A percentile compares a stretch with the other conserved stretches of the same genome.
Conservation (phyloP, 2,113 vertebrate genomes). For the Zapus hudsonius region DNA sequence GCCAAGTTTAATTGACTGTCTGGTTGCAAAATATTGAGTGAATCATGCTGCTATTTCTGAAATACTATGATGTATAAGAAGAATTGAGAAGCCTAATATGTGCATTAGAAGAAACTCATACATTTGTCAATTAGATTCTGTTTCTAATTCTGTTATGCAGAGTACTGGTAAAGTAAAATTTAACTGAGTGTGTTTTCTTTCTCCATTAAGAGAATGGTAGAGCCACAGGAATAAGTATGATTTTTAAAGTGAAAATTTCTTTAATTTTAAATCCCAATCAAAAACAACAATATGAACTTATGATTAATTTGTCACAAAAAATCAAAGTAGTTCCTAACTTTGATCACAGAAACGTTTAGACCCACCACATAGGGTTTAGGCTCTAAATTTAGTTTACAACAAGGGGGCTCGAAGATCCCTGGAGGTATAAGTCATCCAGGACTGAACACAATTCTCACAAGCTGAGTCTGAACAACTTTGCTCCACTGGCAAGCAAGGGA, state of each 20-base stretch:
- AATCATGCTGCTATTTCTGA: constrained; percentile 54
- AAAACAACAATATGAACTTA: neutral
- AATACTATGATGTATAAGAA: constrained; percentile 7
- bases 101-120: neutral
- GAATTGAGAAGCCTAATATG: constrained; percentile 30
- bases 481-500: neutral
- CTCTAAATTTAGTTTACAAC: neutral
- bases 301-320: neutral
- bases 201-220: neutral
- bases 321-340: neutral
- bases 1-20: constrained; percentile 59
- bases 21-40: constrained; percentile 59
- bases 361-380: neutral
- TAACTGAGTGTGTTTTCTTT: neutral
- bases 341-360: neutral
- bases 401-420: neutral
- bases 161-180: neutral
- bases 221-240: neutral
- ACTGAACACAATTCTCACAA: neutral
- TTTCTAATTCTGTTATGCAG: constrained; percentile 24
- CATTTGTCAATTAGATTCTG: constrained; percentile 7
- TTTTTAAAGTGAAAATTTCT: neutral
- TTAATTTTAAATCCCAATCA: neutral
- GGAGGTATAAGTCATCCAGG: neutral
- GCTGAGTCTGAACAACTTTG: neutral